Evolutionary conservation across 2,797 vertebrate genomes (phyloP).

Genomic region (Chromobotia macracanthus): DNA sequence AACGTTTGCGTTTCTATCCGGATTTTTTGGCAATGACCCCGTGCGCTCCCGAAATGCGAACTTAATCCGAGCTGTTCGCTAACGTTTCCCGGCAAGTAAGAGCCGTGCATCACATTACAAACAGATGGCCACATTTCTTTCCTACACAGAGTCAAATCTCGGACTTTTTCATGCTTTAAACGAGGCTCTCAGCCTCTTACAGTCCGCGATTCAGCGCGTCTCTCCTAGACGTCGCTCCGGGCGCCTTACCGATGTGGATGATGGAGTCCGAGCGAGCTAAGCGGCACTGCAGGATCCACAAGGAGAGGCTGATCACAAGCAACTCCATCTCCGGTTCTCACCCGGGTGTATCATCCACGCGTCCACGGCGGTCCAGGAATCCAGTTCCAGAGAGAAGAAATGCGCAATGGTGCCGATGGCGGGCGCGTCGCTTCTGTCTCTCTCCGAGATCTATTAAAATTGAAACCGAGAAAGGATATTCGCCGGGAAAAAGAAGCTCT

Average conservation of each 20-base stretch:
- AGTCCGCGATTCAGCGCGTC: slow-evolving; percentile 1
- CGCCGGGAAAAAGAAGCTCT: slow-evolving; percentile 23
- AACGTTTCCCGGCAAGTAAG: slow-evolving; percentile 24
- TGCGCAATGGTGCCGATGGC: slow-evolving; percentile 48
- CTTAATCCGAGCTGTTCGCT: slow-evolving; percentile 41
- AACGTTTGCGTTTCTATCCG: slow-evolving; percentile 4
- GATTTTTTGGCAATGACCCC: background rate
- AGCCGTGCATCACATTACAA: background rate
- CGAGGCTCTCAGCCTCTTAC: background rate
- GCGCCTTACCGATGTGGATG: slow-evolving; percentile 96
- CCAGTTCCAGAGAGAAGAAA: slow-evolving; percentile 62
- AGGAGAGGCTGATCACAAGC: slow-evolving; percentile 92
- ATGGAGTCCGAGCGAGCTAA: slow-evolving; percentile 95
- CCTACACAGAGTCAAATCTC: background rate
- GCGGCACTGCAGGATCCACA: slow-evolving; percentile 94
- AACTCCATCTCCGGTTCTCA: slow-evolving; percentile 94
- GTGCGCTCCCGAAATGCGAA: slow-evolving; percentile 7
- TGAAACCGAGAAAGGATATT: slow-evolving; percentile 14
- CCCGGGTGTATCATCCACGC: slow-evolving; percentile 87
- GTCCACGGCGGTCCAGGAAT: slow-evolving; percentile 71
- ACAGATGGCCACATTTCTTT: background rate
- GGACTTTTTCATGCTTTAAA: background rate
- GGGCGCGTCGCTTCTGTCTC: slow-evolving; percentile 44
- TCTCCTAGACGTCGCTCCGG: slow-evolving; percentile 19
- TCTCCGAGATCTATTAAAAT: slow-evolving; percentile 43